A percentile compares a stretch with the other conserved stretches of the same genome.
These are phyloP conservation scores for Eumacrocentrus americanus DNA, from an alignment of 2,888 invertebrate genomes.

Conservation along the genomic window DNA sequence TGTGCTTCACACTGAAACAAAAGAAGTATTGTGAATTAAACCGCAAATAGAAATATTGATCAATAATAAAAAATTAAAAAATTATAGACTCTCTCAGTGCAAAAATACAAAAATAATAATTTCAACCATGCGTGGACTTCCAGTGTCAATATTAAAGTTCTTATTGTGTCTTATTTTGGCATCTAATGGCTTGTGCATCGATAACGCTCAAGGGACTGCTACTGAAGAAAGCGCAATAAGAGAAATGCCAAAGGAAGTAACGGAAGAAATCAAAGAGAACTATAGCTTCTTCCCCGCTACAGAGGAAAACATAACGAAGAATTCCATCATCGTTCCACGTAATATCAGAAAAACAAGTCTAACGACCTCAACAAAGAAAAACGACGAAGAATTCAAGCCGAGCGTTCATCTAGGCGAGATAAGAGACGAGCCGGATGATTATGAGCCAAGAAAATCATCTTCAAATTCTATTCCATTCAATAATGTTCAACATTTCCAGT, in stretches of 20 bases:
- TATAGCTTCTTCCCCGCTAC: too few relatives aligned
- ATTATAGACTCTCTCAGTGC: too few relatives aligned
- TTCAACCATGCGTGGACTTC: not conserved
- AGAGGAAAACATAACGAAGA: too few relatives aligned
- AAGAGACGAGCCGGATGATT: conserved; percentile 32
- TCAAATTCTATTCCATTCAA: conserved; percentile 37
- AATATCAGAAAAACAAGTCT: too few relatives aligned
- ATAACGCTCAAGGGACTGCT: too few relatives aligned
- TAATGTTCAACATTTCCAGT: conserved; percentile 40
- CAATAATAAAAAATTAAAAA: too few relatives aligned
- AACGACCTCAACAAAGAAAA: conserved; percentile 1
- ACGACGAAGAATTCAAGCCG: conserved; percentile 39
- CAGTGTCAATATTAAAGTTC: not conserved
- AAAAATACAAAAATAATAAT: not conserved
- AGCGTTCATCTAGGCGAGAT: conserved; percentile 50
- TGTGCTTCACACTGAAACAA: too few relatives aligned
- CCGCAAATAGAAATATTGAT: too few relatives aligned
- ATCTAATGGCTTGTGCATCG: not conserved
- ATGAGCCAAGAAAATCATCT: conserved; percentile 26
- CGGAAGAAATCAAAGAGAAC: not conserved
- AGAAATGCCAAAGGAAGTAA: not conserved
- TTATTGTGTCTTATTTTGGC: not conserved
- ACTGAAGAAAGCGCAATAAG: not conserved
- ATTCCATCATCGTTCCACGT: too few relatives aligned
- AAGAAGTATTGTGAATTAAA: not conserved